Evolutionary conservation across 2,888 invertebrate species (phyloP), one percentile per base, ranked within the genome.

Genomic region (Agelastica alni): DNA sequence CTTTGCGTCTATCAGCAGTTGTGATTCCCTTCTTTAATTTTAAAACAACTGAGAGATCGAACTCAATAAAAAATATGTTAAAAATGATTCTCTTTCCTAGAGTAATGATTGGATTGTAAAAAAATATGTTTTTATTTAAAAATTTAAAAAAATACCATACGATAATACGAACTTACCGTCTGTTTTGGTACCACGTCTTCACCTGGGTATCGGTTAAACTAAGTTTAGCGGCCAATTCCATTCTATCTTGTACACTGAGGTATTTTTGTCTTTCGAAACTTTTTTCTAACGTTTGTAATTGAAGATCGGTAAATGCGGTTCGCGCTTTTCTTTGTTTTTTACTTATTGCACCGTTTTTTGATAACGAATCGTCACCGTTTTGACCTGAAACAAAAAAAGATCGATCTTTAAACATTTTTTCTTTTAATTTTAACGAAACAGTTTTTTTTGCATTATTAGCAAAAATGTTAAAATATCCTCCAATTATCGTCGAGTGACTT

Each of bases 171-270:
- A 6, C 85, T 82, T 76, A 95, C 96, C 97, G 87, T 83, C 98
- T 83, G 76, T 98, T 98, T 79, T 98, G 97, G 79, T 98, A 98
- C 98, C 99, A 99, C 70, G 99, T 99, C 80, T 99, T 99, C 75
- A 99, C 98, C 83, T 99, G 99, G 45, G 98, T 99, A 79, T 99
- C 99, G 34, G 95, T 96, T 53, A 99, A 84, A 69, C 94, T 93
- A 68, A 99, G 82, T 79, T 94, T 93, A 54, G 95, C 92, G 0
- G 99, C 98, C 69, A 99, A 80, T 79, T 99, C 98, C 94, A 98
- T 96, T 64, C 98, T 84, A 77, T 99, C 97, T 75, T 97, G 98
- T 18, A 96, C 95, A 74, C 93, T 93, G 62, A 96, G 85, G 80
- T 96, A 97, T 79, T 97, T 97, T 79, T 97, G 97, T 60, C 94